Conservation (phyloP, 2,797 vertebrate genomes). For the Oreortyx pictus region DNA sequence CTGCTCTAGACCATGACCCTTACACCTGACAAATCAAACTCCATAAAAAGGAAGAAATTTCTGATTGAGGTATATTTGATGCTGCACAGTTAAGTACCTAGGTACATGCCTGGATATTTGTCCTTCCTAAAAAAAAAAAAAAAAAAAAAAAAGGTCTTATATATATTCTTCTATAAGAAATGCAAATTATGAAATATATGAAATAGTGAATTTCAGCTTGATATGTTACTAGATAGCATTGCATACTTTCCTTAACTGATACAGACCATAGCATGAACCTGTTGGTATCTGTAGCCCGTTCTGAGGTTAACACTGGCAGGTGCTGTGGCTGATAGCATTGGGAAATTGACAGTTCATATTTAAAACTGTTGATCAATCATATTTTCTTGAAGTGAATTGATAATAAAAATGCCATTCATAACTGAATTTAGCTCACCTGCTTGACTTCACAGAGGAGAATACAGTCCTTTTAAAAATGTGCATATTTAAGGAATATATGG, state of each 20-base stretch:
- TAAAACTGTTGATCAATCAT: neutral
- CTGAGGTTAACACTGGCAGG: neutral
- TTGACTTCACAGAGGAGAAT: neutral
- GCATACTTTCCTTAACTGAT: slow-evolving; percentile 28
- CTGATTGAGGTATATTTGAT: slow-evolving; percentile 10
- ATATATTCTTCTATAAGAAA: slow-evolving; percentile 16
- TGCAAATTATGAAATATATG: slow-evolving; percentile 4
- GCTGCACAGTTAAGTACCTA: slow-evolving; percentile 33
- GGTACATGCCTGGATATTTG: neutral
- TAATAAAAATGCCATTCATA: neutral
- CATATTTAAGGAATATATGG: neutral
- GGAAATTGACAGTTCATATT: neutral
- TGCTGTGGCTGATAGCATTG: neutral
- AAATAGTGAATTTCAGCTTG: slow-evolving; percentile 22
- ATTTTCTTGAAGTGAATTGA: neutral
- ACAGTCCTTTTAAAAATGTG: neutral
- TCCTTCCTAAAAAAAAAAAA: neutral
- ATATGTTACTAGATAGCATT: neutral
- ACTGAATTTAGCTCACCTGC: neutral
- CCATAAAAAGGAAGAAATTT: slow-evolving; percentile 24
- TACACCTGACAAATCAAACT: slow-evolving; percentile 58
- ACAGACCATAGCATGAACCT: slow-evolving; percentile 17
- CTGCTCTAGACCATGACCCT: slow-evolving; percentile 71
- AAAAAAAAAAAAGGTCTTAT: neutral
- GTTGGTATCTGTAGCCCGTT: slow-evolving; percentile 10